Percentiles rank a stretch among this genome's conserved stretches.
phyloP scores from a whole-genome alignment of 2,113 vertebrate genomes.

The Dermatemys mawii region DNA sequence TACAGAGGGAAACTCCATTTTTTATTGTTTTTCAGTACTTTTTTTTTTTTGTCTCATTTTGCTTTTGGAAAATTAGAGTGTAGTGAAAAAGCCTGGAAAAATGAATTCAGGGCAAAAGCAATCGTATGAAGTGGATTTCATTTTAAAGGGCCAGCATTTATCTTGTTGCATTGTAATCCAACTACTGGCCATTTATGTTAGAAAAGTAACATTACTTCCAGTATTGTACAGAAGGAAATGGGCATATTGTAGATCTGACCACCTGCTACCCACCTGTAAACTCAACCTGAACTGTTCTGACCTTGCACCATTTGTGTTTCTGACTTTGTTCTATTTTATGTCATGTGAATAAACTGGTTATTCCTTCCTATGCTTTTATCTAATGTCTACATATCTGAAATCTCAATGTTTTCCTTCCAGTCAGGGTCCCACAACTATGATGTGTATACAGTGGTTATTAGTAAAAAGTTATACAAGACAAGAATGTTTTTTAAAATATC shows the following conservation, averaged over 20 bases:
- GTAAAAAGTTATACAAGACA: not conserved
- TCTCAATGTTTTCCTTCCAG: not conserved
- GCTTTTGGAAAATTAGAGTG: not conserved
- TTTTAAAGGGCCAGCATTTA: not conserved
- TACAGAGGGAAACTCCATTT: not conserved
- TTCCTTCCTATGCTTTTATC: not conserved
- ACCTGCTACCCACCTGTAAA: fast-evolving
- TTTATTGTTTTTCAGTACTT: not conserved
- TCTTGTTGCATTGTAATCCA: not conserved
- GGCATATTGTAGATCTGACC: too few relatives aligned
- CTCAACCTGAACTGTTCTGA: not conserved
- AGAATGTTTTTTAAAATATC: not conserved
- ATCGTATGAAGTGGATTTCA: fast-evolving
- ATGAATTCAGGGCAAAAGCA: not conserved
- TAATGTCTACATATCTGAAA: not conserved
- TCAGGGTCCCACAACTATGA: not conserved
- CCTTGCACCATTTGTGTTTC: fast-evolving
- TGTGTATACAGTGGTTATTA: fast-evolving
- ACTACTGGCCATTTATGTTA: too few relatives aligned
- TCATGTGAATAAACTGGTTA: fast-evolving
- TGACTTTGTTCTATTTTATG: not conserved
- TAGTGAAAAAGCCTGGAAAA: not conserved
- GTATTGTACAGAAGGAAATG: not conserved
- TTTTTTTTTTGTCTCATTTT: not conserved
- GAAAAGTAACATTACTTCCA: not conserved